These are phyloP conservation scores for Hirtodrosophila duncani DNA, from an alignment of 2,888 invertebrate species.

Conservation along the genomic window DNA sequence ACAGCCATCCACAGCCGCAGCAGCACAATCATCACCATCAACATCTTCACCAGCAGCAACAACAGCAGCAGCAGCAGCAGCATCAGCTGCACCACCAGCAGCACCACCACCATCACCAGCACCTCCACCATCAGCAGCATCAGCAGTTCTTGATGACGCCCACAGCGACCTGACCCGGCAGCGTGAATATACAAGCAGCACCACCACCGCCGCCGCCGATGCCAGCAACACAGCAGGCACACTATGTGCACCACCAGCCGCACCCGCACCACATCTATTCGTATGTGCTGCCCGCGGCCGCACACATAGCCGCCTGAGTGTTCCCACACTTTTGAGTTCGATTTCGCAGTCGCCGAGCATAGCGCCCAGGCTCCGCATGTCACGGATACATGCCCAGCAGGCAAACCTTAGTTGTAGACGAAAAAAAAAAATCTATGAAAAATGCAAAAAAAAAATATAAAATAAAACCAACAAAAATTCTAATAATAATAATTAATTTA, in stretches of 20 bases:
- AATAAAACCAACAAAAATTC: constrained; percentile 22
- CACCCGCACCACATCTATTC: constrained; percentile 74
- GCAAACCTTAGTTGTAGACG: constrained; percentile 53
- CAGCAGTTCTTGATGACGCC: constrained; percentile 78
- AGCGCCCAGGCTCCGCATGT: constrained; percentile 58
- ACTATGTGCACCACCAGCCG: constrained; percentile 34
- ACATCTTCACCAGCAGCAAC: constrained; percentile 75
- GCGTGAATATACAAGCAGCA: constrained; percentile 44
- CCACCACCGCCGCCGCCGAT: constrained; percentile 45
- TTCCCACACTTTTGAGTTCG: constrained; percentile 51
- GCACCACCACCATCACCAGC: constrained; percentile 58
- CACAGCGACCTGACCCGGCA: constrained; percentile 79
- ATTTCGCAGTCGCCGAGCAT: constrained; percentile 25
- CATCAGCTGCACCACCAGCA: constrained; percentile 56
- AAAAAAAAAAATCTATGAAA: constrained; percentile 35
- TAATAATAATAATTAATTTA: constrained; percentile 21
- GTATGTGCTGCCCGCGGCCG: constrained; percentile 76
- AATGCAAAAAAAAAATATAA: constrained; percentile 28
- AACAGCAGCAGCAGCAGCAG: constrained; percentile 57
- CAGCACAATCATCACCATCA: constrained; percentile 44
- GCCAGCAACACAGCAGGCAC: constrained; percentile 48
- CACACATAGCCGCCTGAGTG: constrained; percentile 74
- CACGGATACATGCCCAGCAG: constrained; percentile 58
- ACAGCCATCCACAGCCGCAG: constrained; percentile 45
- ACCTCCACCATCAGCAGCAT: constrained; percentile 71